Base-by-base conservation (phyloP, 2,113 vertebrate genomes). In the Jaculus jaculus region DNA sequence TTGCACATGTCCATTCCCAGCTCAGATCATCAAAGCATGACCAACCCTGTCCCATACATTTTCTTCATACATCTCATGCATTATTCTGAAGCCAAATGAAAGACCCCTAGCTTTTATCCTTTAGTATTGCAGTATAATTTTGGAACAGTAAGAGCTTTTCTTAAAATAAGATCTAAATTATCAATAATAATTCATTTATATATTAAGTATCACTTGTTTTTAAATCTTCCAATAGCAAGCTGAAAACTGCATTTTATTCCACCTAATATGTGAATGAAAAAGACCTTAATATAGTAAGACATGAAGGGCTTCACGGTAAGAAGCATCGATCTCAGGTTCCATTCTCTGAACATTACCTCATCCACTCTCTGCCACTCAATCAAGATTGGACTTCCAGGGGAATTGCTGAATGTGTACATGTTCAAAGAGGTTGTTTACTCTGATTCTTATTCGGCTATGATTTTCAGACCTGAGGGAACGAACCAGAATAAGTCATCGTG, bases 11-110 rank as follows among this genome's bases (percentile, higher is more conserved):
- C 37, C 61, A 11, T 28, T 13, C 23, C 24, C 1, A 66, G 66
- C 23, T 23, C 17, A 4, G 34, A 21, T 3, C 39, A 12, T 17
- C 28, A 39, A 15, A 13, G 66, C 8, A 1, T 17, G 15, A 4
- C 28, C 61, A 34, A 1, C 37, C 24, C 73, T 77, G 21, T 16
- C 32, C 12, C 3, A 17, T 23, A 6, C 23, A 32, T 66, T 18
- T 32, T 5, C 13, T 30, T 66, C 10, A 1, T 7, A 1, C 6
- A 18, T 2, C 5, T 5, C 13, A 13, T n/a, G 9, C 0, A n/a
- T 58, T 73, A 28, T 92, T 94, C 84, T 47, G 20, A 72, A 85
- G 24, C 77, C 79, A 78, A 78, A 58, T 30, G 18, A 28, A 13
- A 60, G 34, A 16, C 23, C 37, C 11, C n/a, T 72, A 28, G 1